Base-by-base conservation (phyloP, 2,113 vertebrate species). In the Oncorhynchus clarkii region DNA sequence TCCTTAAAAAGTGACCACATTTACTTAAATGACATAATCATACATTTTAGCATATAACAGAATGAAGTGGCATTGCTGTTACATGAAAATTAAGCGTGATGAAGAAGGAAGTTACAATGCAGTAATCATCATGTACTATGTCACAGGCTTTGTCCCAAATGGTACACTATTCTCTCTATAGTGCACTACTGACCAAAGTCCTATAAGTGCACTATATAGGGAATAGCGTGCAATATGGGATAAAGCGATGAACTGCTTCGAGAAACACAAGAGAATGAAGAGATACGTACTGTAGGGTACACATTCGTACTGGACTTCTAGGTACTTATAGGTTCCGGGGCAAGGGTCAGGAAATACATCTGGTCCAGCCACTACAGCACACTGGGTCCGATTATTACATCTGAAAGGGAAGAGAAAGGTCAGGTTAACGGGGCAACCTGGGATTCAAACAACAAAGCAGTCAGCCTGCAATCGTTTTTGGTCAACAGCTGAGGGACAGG, bases 301-400 rank as follows among this genome's bases (percentile, higher is more conserved):
- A 83, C 97, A 98, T 90, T 98, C 97, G 9, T 98, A 98, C 75
- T 98, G 97, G 83, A 98, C 97, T 91, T 98, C 97, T 80, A 98
- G 93, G 85, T 98, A 98, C 83, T 98, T 98, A 90, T 97, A 98
- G 0, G 96, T 98, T 79, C 97, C 97, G 0, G 97, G 97, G 84
- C 97, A 98, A 0, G 97, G 97, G 80, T 98, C 97, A 70, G 96
- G 96, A 89, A 98, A 98, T 12, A 97, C 96, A 39, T 98, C 97
- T 3, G 96, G 96, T 80, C 97, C 97, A 0, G 96, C 96, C 11
- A 98, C 96, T 14, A 98, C 97, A 0, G 96, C 96, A 78, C 97
- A 98, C 80, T 98, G 97, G 5, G 97, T 98, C 84, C 97, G 94
- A 88, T 98, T 98, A 86, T 98, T 98, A 90, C 97, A 98, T 77